Base-by-base conservation (phyloP, 2,888 invertebrate genomes). In the Dasypogon diadema region DNA sequence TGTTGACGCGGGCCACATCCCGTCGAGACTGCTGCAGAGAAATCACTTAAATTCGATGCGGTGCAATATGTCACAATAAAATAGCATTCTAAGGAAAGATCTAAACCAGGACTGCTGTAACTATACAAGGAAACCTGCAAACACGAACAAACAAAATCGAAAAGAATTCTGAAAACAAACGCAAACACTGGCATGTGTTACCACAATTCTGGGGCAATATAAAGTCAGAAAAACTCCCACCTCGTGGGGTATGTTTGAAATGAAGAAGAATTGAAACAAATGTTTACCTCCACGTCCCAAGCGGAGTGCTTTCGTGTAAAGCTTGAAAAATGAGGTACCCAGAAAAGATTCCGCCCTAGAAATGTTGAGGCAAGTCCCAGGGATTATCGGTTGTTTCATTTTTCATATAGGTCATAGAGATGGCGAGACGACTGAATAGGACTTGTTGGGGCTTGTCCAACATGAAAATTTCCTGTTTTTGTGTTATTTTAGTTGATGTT, bases 211-310 rank as follows among this genome's bases (percentile, higher is more conserved):
- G 60, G 60, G 18, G 21, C 34, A 60, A 60, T 60, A 60, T 60
- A 60, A 60, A 34, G 34, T 60, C 60, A 34, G 37, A 12, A 60
- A 58, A 34, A 16, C 34, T n/a, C 6, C 24, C 5, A n/a, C 22
- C 37, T 16, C 21, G 6, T 24, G 18, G 46, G 46, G 16, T 21
- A 16, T 24, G 37, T 65, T 24, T 46, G 48, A 46, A 65, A 16
- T 21, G 46, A 24, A 65, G 24, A 65, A 24, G 65, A 65, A 65
- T 65, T 65, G 65, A 65, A 37, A 65, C 65, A 65, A 65, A 65
- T 65, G 65, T 14, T 24, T 37, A 21, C 24, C 65, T 46, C 14
- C 24, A 10, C 37, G 34, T 16, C 34, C 21, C 21, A 48, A 16
- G 22, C 18, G 21, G 63, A 18, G 22, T 8, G 12, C 18, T 37